These are phyloP conservation scores for Bos indicus DNA, from an alignment of 2,113 vertebrate genomes.

Conservation along the genomic window DNA sequence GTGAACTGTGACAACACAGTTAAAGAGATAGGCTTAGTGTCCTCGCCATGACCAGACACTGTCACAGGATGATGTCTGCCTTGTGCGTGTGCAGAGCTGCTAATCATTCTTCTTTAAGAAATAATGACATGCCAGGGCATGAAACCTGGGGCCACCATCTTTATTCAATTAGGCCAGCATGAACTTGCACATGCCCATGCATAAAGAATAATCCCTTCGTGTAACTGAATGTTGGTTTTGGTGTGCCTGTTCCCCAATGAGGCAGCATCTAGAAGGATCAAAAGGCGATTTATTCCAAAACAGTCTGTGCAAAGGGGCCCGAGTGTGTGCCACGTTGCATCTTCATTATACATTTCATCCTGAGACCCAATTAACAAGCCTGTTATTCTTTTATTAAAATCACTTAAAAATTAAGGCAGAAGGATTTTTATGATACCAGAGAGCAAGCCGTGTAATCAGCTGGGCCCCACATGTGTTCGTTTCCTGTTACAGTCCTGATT, in stretches of 20 bases:
- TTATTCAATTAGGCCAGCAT: constrained; percentile 39
- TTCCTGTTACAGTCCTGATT: background rate
- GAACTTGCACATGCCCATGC: background rate
- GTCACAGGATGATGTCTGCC: background rate
- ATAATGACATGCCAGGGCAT: constrained; percentile 17
- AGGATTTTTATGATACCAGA: constrained; percentile 51
- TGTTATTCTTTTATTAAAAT: constrained; percentile 45
- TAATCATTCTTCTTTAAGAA: constrained; percentile 22
- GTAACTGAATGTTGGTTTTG: constrained; percentile 25
- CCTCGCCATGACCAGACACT: background rate
- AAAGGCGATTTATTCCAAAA: constrained; percentile 15
- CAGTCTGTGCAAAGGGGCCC: background rate
- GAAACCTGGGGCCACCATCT: background rate
- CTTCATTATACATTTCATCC: constrained; percentile 56
- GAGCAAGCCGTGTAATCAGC: background rate
- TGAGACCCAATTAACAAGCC: constrained; percentile 38
- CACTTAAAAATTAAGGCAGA: background rate
- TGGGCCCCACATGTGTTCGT: background rate
- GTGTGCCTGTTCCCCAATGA: background rate
- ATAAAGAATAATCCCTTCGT: background rate
- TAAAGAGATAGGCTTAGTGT: background rate
- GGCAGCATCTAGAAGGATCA: background rate
- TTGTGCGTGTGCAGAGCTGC: background rate
- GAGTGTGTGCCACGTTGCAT: background rate
- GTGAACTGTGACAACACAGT: background rate